Evolutionary conservation across 2,888 invertebrate species (phyloP), one percentile per base, ranked within the genome.

Genomic region (Lysandra coridon): DNA sequence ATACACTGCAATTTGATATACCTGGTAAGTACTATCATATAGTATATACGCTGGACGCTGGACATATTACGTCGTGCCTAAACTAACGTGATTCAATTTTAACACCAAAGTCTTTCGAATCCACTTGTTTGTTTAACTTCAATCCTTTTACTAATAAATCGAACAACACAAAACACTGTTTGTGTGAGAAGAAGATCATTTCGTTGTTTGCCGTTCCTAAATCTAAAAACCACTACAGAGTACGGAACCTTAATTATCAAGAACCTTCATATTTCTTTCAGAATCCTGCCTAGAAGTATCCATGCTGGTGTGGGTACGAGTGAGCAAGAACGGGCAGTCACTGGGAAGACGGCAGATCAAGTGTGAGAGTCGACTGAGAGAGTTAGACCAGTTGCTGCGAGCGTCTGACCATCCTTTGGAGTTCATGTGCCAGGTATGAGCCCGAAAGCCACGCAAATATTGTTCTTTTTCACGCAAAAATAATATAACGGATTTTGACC

Each of bases 311-410:
- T 97, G 97, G 88, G 96, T 98, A 53, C 95, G 97, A 74, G 97
- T 98, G 69, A 97, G 97, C 86, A 97, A 97, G 87, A 98, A 98
- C 86, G 97, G 97, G 3, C 96, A 96, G 85, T 95, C 97, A 5
- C 94, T 98, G 37, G 98, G 98, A 0, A 95, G 97, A 73, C 93
- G 97, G n/a, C 97, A 97, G 85, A 96, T 98, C 83, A 98, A 98
- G 89, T 98, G 98, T 90, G 98, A 98, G 91, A 98, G 98, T 86
- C 95, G 97, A 79, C 94, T 98, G 79, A 94, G 97, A 57, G 98
- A 98, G 87, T 92, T 98, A 79, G 98, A 98, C 87, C 97, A 98
- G 85, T 94, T 98, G 84, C 92, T 98, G 79, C 94, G 97, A 62
- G 96, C 96, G 5, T 96, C 96, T 80, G 97, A 97, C 84, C 97